Conservation (phyloP, 2,888 invertebrate species). For the Agrochola circellaris region DNA sequence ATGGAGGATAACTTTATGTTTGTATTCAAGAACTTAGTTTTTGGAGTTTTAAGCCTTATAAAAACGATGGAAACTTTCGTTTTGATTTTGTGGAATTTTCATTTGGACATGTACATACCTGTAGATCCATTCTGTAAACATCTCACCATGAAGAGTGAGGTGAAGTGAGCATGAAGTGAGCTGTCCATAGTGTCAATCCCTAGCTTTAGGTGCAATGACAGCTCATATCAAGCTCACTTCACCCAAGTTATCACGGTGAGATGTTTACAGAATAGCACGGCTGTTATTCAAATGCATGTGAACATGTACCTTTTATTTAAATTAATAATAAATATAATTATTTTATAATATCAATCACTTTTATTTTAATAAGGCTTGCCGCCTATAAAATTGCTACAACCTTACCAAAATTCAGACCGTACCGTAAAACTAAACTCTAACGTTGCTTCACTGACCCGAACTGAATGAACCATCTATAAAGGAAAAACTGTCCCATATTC, state of each 20-base stretch:
- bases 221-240: too few species aligned
- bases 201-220: too few species aligned
- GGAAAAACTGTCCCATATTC: constrained; percentile 17
- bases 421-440: background rate
- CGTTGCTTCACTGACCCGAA: constrained; percentile 16
- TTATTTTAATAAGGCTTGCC: background rate
- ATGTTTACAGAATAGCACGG: too few species aligned
- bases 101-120: too few species aligned
- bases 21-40: constrained; percentile 1
- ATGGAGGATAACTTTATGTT: constrained; percentile 24
- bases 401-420: background rate
- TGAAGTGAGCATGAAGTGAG: too few species aligned
- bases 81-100: background rate
- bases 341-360: background rate
- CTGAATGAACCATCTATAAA: constrained; percentile 21
- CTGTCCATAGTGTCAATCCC: too few species aligned
- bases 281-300: background rate
- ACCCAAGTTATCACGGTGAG: too few species aligned
- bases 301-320: too few species aligned
- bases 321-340: background rate
- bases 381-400: background rate
- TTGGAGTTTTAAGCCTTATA: background rate
- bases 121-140: too few species aligned
- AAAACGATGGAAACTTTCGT: too few species aligned
- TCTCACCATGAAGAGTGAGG: too few species aligned